Conservation (phyloP, 2,888 invertebrate species). For the Lepidochitona cinerea region DNA sequence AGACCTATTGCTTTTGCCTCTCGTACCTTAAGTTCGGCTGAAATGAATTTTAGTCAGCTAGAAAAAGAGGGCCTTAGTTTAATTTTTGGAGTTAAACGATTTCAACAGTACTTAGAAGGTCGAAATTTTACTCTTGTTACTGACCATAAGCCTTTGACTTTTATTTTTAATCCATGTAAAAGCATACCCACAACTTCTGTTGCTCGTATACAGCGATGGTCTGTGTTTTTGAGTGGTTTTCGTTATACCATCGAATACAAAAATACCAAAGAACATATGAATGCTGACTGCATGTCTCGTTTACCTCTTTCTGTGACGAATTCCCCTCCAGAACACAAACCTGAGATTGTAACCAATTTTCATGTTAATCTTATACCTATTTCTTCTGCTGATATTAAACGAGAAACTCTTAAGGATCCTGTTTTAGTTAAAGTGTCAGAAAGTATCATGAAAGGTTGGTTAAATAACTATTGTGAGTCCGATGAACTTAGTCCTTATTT, state of each 20-base stretch:
- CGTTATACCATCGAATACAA: neutral
- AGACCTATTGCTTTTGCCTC: constrained; percentile 69
- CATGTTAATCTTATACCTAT: neutral
- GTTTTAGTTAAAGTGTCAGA: too few species aligned
- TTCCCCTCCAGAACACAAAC: too few species aligned
- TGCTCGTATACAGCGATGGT: neutral
- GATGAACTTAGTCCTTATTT: constrained; percentile 18
- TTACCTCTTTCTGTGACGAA: neutral
- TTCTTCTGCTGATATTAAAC: constrained; percentile 8
- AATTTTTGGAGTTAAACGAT: constrained; percentile 47
- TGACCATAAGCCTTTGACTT: neutral
- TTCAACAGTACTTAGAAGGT: too few species aligned
- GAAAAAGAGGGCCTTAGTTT: constrained; percentile 69
- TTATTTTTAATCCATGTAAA: neutral
- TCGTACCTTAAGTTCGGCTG: constrained; percentile 67
- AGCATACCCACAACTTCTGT: neutral
- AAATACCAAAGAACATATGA: neutral
- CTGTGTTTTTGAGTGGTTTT: neutral
- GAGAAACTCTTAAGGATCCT: too few species aligned
- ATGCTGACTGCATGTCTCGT: too few species aligned
- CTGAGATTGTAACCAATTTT: neutral
- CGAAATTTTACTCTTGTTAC: neutral
- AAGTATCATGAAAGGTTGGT: constrained; percentile 24
- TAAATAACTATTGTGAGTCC: neutral
- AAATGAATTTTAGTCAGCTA: constrained; percentile 65